Evolutionary conservation across 2,888 invertebrate species (phyloP), one percentile per base, ranked within the genome.

Genomic region (Ophion ellenae): DNA sequence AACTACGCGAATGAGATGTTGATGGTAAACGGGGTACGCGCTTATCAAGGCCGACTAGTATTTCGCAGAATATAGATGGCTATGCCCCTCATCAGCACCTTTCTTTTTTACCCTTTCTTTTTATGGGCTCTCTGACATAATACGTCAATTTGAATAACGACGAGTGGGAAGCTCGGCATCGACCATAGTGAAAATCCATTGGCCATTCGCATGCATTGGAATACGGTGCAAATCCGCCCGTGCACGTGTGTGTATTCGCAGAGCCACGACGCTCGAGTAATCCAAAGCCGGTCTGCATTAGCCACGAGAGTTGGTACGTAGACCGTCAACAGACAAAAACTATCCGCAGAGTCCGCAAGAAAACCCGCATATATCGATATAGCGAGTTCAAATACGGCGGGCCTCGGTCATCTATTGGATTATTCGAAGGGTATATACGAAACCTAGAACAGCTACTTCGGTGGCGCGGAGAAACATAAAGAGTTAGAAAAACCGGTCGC

Each of bases 341-440:
- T 32, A 67, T 59, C 76, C 74, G 75, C 61, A 36, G 32, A 66
- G 79, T 71, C 61, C 45, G 70, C 66, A 67, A 67, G 36, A 77
- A 85, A 79, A 79, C 64, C 73, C 57, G 24, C 63, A 73, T 66
- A 71, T 73, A 84, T 78, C 81, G 67, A 57, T 64, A 86, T 66
- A 84, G 76, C 83, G 82, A 83, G 86, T 82, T 84, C 86, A 87
- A 86, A 81, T 77, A 61, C 76, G 84, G 73, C 84, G 78, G 86
- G 71, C 79, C 85, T 86, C 85, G 88, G 87, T 89, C 89, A 92
- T 92, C 92, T 94, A 94, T 94, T 93, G 93, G 94, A 94, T 94
- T 93, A 93, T 93, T 92, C 91, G 90, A 90, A 87, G 87, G 59
- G 71, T 84, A 73, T 76, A 76, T 59, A 89, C 83, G 87, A 59